Evolutionary conservation across 92 coral and sea anemone species (phyloP), one percentile per base, ranked within the genome.

Genomic region (Plumapathes pennacea): DNA sequence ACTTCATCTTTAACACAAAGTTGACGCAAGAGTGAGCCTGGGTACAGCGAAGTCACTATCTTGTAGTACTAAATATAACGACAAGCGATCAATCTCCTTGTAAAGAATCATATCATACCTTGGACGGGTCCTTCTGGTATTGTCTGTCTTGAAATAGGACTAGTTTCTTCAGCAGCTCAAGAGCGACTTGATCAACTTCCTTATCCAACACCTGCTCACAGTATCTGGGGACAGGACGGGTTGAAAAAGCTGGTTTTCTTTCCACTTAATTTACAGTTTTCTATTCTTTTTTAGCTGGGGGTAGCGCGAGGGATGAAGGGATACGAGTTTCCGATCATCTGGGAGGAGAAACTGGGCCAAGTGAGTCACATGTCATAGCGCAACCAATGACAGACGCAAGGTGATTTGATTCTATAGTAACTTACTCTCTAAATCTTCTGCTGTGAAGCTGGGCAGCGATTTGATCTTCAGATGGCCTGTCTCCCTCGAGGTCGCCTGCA

Each of bases 71-170:
- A 3, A 5, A 22, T 5, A 8, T 14, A 7, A 8, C 25, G 2
- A 50, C 39, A 2, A 51, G 12, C 5, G 29, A 10, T 14, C 1
- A 6, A 10, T 3, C 31, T 10, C 23, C 2, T 2, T 12, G 32
- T 32, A 14, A 43, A 6, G 55, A 25, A 8, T 20, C 30, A 49
- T 8, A 22, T 22, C 10, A 18, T 67, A 92, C 98, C 96, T 92
- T 92, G 5, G 78, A 62, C 24, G 98, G 98, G 72, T 92, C 98
- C 66, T 77, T 92, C 42, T 77, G 94, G 21, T 79, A 88, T 61
- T 72, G 84, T 30, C 96, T 85, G 76, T 92, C 98, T 60, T 92
- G 98, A 49, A 92, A 92, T 34, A 88, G 77, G 6, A 92, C 95
- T 31, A 92, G 86, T 63, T 88, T 88, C 49, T 76, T 85, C 18